Base-by-base conservation (phyloP, 2,113 vertebrate species). In the Chlamydotis undulata region DNA sequence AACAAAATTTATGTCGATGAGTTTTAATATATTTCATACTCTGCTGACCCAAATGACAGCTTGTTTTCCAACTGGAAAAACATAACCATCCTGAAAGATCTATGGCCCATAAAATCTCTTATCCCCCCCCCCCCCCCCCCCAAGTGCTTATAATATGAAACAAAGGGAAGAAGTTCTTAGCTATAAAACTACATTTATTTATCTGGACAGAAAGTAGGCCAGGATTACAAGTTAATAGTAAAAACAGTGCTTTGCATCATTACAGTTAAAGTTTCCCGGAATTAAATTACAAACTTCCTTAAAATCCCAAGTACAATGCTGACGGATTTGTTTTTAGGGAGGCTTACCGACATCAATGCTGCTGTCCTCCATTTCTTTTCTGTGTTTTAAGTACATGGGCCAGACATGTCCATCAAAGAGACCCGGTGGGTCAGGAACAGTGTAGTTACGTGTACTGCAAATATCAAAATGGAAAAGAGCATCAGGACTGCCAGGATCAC, bases 351-450 rank as follows among this genome's bases (percentile, higher is more conserved):
- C 98, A 49, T 99, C 98, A 84, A 99, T 98, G 2, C 79, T 95
- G 0, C 68, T 65, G 17, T 96, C 93, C 88, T 99, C 99, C 99
- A 99, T 99, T 94, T 98, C 98, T 24, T 95, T 97, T 95, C 98
- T 98, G 89, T 99, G 99, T 43, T 99, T 99, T 37, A 98, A 71
- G 86, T 99, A 99, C 99, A 99, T 99, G 96, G 99, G 99, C 99
- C 99, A 99, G 41, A 99, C 99, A 0, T 99, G 99, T 26, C 99
- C 99, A 0, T 99, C 98, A 1, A 99, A 99, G 82, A 99, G 99
- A 60, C 99, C 99, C 0, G 99, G 99, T 0, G 99, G 99, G 79
- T 99, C 99, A 3, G 99, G 99, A 39, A 99, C 97, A 0, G 93
- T 12, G 91, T 99, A 99, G 87, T 96, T 98, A 59, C 98, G 93